Percentiles rank a stretch among this genome's conserved stretches.
These are phyloP conservation scores for Margarornis squamiger DNA, from an alignment of 2,797 vertebrate genomes.

Conservation along the genomic window DNA sequence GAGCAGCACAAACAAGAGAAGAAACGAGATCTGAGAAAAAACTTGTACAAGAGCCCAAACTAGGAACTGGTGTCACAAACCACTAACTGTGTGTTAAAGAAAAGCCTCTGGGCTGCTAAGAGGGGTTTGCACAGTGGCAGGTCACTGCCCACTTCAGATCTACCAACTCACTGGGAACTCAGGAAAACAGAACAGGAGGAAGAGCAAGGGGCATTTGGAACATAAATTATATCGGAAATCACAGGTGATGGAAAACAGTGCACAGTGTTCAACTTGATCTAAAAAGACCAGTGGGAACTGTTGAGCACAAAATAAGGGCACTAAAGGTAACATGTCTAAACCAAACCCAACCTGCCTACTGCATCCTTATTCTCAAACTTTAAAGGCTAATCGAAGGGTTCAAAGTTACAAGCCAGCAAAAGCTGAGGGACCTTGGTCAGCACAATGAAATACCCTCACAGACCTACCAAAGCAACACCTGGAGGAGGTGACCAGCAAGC, in stretches of 20 bases:
- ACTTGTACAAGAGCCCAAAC: not conserved
- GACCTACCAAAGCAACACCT: not conserved
- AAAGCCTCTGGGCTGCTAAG: not conserved
- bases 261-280: not conserved
- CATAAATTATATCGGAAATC: rapidly evolving
- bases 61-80: not conserved
- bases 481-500: not conserved
- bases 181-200: not conserved
- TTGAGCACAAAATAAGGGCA: rapidly evolving
- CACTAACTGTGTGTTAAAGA: not conserved
- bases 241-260: not conserved
- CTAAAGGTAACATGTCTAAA: not conserved
- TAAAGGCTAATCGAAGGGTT: rapidly evolving
- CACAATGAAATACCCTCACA: not conserved
- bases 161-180: not conserved
- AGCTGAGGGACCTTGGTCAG: not conserved
- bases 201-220: not conserved
- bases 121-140: not conserved
- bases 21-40: not conserved
- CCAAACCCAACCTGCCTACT: not conserved
- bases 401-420: not conserved
- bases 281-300: not conserved
- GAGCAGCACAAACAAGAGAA: not conserved
- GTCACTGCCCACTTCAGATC: not conserved
- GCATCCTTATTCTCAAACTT: not conserved